A percentile compares a stretch with the other conserved stretches of the same genome.
Evolutionary conservation across 2,113 vertebrate species (phyloP).

Genomic region (Camelus dromedarius): DNA sequence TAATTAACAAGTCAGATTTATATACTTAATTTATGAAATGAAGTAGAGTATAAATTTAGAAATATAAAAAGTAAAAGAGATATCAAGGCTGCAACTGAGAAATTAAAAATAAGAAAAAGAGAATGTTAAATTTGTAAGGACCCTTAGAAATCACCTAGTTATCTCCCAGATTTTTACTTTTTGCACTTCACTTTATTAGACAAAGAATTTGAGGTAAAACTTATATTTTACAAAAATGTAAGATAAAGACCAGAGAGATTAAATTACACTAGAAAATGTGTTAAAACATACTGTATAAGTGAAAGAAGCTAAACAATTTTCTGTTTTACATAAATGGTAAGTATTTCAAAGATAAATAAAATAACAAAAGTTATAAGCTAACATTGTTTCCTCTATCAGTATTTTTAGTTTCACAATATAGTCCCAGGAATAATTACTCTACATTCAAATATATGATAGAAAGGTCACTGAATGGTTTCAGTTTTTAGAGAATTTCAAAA

Average conservation of each 20-base stretch:
- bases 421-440: not conserved
- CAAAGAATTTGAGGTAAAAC: slow-evolving; percentile 8
- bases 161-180: not conserved
- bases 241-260: slow-evolving; percentile 31
- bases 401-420: slow-evolving; percentile 41
- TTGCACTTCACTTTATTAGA: not conserved
- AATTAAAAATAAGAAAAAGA: slow-evolving; percentile 48
- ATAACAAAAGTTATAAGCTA: not conserved
- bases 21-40: not conserved
- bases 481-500: slow-evolving; percentile 44
- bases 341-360: slow-evolving; percentile 43
- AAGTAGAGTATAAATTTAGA: not conserved
- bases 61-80: slow-evolving; percentile 25
- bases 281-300: not conserved
- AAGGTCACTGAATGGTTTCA: slow-evolving; percentile 23
- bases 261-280: not conserved
- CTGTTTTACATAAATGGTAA: not conserved
- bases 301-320: not conserved
- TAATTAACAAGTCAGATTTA: slow-evolving; percentile 25
- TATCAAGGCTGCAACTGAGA: not conserved
- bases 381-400: not conserved
- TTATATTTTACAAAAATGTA: slow-evolving; percentile 48
- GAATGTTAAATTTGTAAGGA: slow-evolving; percentile 10
- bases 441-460: not conserved
- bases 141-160: not conserved